A percentile compares a stretch with the other conserved stretches of the same genome.
Evolutionary conservation across 1,140 invertebrate species (phyloP).

Genomic region (Periplaneta americana): DNA sequence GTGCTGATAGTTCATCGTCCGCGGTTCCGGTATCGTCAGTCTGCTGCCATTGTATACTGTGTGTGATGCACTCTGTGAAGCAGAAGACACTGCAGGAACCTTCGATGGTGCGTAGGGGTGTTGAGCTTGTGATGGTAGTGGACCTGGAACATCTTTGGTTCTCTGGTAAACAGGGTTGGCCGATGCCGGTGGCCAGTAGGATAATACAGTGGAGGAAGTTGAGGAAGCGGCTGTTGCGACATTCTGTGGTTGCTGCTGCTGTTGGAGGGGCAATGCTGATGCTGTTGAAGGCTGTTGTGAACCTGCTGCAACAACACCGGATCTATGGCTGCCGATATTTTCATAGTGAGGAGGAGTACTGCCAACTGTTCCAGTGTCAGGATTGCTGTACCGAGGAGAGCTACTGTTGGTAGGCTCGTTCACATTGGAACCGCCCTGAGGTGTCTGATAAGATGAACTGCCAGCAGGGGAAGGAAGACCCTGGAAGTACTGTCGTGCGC

Average conservation of each 20-base stretch:
- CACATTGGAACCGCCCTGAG: conserved; percentile 34
- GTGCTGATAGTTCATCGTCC: conserved; percentile 16
- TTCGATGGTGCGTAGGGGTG: background rate
- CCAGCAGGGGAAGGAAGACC: conserved; percentile 51
- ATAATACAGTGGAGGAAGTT: conserved; percentile 19
- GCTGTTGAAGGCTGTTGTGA: conserved; percentile 31
- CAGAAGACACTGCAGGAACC: conserved; percentile 7
- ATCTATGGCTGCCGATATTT: conserved; percentile 28
- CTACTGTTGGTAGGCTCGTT: conserved; percentile 32
- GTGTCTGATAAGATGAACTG: conserved; percentile 30
- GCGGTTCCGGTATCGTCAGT: background rate
- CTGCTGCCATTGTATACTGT: conserved; percentile 13
- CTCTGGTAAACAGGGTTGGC: conserved; percentile 1
- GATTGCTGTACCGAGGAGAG: conserved; percentile 35
- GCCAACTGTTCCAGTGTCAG: conserved; percentile 22
- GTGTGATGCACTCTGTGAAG: background rate
- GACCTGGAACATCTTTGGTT: conserved; percentile 7
- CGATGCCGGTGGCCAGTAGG: conserved; percentile 16
- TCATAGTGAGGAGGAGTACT: conserved; percentile 28
- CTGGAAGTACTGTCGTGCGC: conserved; percentile 72
- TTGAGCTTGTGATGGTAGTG: background rate
- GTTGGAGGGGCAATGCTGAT: conserved; percentile 32
- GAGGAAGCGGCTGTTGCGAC: conserved; percentile 17
- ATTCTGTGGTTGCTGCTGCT: conserved; percentile 34
- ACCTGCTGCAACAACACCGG: conserved; percentile 35